Conservation (phyloP, 2,888 invertebrate genomes). For the Hirtodrosophila trivittata region DNA sequence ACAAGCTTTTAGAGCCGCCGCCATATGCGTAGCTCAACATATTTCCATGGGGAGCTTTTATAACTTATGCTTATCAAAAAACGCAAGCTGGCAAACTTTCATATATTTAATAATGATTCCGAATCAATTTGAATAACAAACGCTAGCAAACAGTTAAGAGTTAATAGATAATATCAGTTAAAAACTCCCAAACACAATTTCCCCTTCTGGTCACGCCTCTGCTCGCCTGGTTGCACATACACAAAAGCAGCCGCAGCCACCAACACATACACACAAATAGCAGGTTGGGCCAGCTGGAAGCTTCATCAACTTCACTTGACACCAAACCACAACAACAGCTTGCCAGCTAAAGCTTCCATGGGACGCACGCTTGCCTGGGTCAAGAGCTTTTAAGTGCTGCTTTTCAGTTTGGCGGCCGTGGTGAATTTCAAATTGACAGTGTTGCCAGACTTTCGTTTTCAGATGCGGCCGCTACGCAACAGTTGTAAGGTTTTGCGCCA, state of each 20-base stretch:
- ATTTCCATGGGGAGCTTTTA: neutral
- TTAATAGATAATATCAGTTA: too few relatives aligned
- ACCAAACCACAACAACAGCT: constrained; percentile 19
- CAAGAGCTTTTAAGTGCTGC: constrained; percentile 47
- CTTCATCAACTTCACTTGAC: constrained; percentile 36
- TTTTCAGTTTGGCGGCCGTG: constrained; percentile 19
- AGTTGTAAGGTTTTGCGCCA: neutral
- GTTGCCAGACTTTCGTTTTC: constrained; percentile 37
- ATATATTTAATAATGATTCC: too few relatives aligned
- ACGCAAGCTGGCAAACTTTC: too few relatives aligned
- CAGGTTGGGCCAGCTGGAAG: constrained; percentile 59
- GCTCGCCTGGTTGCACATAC: constrained; percentile 17
- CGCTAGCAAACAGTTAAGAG: too few relatives aligned
- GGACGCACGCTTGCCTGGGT: constrained; percentile 25
- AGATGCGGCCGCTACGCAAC: neutral
- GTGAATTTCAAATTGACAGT: constrained; percentile 10
- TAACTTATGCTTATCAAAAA: too few relatives aligned
- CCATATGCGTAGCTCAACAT: constrained; percentile 13
- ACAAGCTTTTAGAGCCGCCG: constrained; percentile 28
- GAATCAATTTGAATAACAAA: too few relatives aligned
- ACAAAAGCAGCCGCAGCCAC: constrained; percentile 9
- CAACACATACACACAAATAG: constrained; percentile 34
- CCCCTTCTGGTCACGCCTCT: constrained; percentile 25
- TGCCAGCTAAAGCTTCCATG: constrained; percentile 33
- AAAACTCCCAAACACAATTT: too few relatives aligned